Conservation (phyloP, 2,888 invertebrate species). For the Drosophila parthenogenetica region DNA sequence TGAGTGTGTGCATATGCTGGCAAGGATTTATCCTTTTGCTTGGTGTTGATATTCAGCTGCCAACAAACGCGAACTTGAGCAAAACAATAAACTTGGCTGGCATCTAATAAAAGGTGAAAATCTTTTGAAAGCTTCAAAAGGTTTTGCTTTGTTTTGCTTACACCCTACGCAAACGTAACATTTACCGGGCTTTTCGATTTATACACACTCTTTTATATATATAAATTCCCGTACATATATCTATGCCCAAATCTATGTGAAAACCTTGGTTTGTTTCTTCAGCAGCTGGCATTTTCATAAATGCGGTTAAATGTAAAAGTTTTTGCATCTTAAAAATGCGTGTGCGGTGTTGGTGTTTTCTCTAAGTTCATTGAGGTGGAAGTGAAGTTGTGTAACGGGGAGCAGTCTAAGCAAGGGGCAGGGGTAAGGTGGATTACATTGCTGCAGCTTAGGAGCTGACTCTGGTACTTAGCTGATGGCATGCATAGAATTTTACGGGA, state of each 20-base stretch:
- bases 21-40: constrained; percentile 64
- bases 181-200: constrained; percentile 47
- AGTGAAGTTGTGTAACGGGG: neutral
- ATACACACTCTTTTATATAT: constrained; percentile 3
- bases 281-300: constrained; percentile 72
- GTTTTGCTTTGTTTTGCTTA: constrained; percentile 50
- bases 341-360: constrained; percentile 68
- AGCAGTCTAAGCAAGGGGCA: neutral
- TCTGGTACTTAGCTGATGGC: constrained; percentile 41
- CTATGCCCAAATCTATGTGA: constrained; percentile 11
- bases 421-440: neutral
- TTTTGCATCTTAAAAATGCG: constrained; percentile 68
- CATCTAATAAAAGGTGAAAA: constrained; percentile 81
- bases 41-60: constrained; percentile 49
- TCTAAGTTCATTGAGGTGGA: constrained; percentile 60
- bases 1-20: constrained; percentile 6
- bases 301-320: constrained; percentile 81
- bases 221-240: neutral
- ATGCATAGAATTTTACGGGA: constrained; percentile 35
- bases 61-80: constrained; percentile 66
- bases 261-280: constrained; percentile 32
- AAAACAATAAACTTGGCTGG: constrained; percentile 79
- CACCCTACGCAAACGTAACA: constrained; percentile 26
- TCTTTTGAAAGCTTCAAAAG: constrained; percentile 78
- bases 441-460: constrained; percentile 31